These are phyloP conservation scores for Strix aluco DNA, from an alignment of 2,113 vertebrate species.

Conservation along the genomic window DNA sequence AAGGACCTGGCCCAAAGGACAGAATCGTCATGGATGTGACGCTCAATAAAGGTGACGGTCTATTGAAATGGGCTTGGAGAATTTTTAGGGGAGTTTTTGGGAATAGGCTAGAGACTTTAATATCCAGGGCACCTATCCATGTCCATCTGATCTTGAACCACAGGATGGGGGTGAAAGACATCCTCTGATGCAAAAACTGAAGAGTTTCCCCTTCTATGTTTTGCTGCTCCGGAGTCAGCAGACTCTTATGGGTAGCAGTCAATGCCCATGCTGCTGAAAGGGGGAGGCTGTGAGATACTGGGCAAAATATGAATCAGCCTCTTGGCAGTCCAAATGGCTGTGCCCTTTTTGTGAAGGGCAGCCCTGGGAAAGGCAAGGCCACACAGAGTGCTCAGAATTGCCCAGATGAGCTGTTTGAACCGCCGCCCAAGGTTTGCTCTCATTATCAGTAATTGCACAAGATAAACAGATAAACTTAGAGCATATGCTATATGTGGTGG, in stretches of 20 bases:
- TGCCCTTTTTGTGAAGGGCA: background rate
- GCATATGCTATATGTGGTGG: background rate
- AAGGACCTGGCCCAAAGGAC: constrained; percentile 90
- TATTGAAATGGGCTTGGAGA: background rate
- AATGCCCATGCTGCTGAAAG: background rate
- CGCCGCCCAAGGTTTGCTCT: background rate
- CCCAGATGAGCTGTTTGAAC: background rate
- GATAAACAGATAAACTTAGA: background rate
- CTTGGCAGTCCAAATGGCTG: rapidly evolving
- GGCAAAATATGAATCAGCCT: background rate
- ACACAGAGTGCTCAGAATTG: background rate
- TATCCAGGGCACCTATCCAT: rapidly evolving
- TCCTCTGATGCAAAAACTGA: background rate
- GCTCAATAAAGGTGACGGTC: constrained; percentile 87
- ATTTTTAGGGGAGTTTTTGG: background rate
- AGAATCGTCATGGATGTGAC: constrained; percentile 95
- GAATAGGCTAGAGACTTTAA: background rate
- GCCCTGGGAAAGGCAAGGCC: background rate
- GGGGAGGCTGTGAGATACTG: background rate
- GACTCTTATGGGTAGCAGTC: background rate
- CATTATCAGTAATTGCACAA: background rate
- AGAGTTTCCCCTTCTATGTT: background rate
- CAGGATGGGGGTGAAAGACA: background rate
- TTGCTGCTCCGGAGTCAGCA: background rate
- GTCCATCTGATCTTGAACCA: background rate